Evolutionary conservation across 2,888 invertebrate species (phyloP), one percentile per base, ranked within the genome.

Genomic region (Electrophaes corylata): DNA sequence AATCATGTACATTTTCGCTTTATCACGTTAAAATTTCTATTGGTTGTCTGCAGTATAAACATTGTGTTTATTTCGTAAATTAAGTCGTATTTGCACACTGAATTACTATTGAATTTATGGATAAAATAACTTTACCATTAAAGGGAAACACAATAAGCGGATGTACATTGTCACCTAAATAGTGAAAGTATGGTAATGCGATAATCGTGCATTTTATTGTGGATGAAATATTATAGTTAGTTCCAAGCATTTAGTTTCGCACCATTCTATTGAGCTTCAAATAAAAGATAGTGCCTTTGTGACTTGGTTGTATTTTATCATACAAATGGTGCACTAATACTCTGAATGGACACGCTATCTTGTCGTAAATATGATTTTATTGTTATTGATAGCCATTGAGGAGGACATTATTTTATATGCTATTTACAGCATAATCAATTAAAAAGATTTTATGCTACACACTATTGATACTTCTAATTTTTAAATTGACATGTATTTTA

Each of bases 141-240:
- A 67, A 66, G 60, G 65, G 66, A 66, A 41, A 33, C 18, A 46
- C 1, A 48, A 65, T 59, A 60, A 65, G 64, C 81, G 84, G 84
- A 84, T 73, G 76, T 76, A 76, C 67, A 73, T 84, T 79, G 69
- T 62, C 65, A 55, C 62, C 60, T 69, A 64, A 76, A 76, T 69
- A 73, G 82, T 75, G 83, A 84, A 84, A 84, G 83, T 72, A 67
- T 61, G 56, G 65, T 78, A 75, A 73, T 72, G 59, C 60, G 67
- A 72, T 74, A 74, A 77, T 71, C 61, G 62, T 49, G 62, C 45
- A 62, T 67, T 69, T 70, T 59, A 71, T 73, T 72, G 66, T 67
- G 55, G 37, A 52, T 67, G 57, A 67, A 60, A 66, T 70, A 68
- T 71, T 72, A 67, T 69, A 70, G 70, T 66, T 69, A 62, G 62